Evolutionary conservation across 2,113 vertebrate species (phyloP), one percentile per base, ranked within the genome.

Genomic region (Propithecus coquereli): DNA sequence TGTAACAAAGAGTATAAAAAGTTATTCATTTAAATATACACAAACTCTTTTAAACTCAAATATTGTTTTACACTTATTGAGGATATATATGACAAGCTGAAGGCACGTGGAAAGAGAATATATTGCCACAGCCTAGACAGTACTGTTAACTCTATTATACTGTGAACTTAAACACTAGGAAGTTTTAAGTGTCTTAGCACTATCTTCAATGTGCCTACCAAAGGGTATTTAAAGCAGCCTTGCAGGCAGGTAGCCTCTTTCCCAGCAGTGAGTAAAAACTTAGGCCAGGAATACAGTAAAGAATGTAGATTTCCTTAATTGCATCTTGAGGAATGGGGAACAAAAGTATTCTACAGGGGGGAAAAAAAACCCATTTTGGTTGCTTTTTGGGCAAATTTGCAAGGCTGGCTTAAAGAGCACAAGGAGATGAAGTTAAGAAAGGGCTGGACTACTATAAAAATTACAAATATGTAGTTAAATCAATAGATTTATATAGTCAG

Each of bases 1-100:
- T 98, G 96, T 99, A 99, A 99, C 98, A 99, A 99, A 99, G 98
- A 99, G 98, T 99, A 99, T 98, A 99, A 99, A 98, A 99, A 99
- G 98, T 98, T 97, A 98, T 99, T 98, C 98, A 59, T 98, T 99
- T 99, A 98, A 99, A 99, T 99, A 99, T 98, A 98, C 99, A 98
- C 99, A 99, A 98, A 99, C 98, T 99, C 98, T 99, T 97, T 98
- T 98, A 92, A 99, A 98, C 99, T 98, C 98, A 98, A 99, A 99
- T 99, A 98, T 98, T 98, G 98, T 96, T 98, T 97, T 95, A 79
- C 97, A 97, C 96, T 98, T 97, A 95, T 74, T 65, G 94, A 98
- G 97, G 97, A 57, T 65, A 94, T 54, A 96, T 92, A 97, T 16
- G 90, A 97, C 77, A 94, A 97, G 95, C 97, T 63, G 96, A 95